Base-by-base conservation (phyloP, 2,888 invertebrate genomes). In the Idaea biselata region DNA sequence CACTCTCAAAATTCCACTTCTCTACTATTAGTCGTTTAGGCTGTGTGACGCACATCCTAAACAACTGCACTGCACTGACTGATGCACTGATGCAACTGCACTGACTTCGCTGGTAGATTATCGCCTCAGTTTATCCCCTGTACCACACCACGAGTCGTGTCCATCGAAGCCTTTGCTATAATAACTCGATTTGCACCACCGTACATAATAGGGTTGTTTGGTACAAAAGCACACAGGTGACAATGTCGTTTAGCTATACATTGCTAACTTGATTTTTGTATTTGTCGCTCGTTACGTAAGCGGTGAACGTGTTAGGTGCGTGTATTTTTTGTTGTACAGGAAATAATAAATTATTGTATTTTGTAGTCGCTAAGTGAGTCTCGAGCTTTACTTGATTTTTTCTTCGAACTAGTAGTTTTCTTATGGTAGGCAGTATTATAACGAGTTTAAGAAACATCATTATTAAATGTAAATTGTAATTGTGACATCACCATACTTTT, bases 181-280 rank as follows among this genome's bases (percentile, higher is more conserved):
- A 78, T 80, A 64, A 71, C 55, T 76, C 69, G 76, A 83, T 84
- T 84, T 78, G 83, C 80, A 75, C 72, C 76, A 74, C 68, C 64
- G 67, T 60, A 69, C 67, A 79, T 75, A 81, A 79, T 80, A 70
- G 80, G 79, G 80, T 75, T 81, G 81, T 81, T 81, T 77, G 79
- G 71, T 63, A 80, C 80, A 78, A 83, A 79, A 81, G 81, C 80
- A 78, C 74, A 79, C 74, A 76, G 67, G 65, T 70, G 74, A 85
- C 84, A 84, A 83, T 82, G 76, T 75, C 77, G 73, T 73, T 86
- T 86, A 85, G 80, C 83, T 71, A 67, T 58, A 62, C 65, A 60
- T 65, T 64, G 69, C 78, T 86, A 86, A 85, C 73, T 67, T 63
- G 74, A 68, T 72, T 73, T 68, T 72, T 72, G 68, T 68, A 69